Evolutionary conservation across 2,888 invertebrate species (phyloP), one percentile per base, ranked within the genome.

Genomic region (Callyntrura sp.): DNA sequence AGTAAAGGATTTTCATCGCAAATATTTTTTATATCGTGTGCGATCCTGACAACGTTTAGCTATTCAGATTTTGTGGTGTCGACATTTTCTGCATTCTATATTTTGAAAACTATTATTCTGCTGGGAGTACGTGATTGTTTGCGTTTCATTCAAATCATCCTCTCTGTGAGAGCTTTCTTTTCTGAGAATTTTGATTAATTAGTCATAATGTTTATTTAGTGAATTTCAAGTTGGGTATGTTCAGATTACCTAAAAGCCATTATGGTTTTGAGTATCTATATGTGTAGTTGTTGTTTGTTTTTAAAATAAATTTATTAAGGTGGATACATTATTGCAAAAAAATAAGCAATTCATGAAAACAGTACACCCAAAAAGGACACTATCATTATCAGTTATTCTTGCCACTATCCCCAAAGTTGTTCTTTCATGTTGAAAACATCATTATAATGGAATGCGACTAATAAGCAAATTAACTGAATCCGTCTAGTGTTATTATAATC

Each of bases 111-210:
- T 17, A 57, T 17, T 57, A 55, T 28, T 3, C 14, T 70, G 12
- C 17, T 45, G 43, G 12, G 43, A 23, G 57, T n/a, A 28, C 28
- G 25, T 65, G 65, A 23, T 45, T 81, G 68, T 51, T 62, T 48
- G 14, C 25, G 51, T 60, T 76, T 76, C 20, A 20, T 20, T 51
- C 1, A 60, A 81, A 78, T 60, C 28, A 11, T 35, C 12, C 23
- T 86, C 14, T n/a, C 43, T 51, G 62, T 51, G 62, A 55, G 35
- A 79, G 51, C 73, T 85, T 85, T 85, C 62, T 76, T 79, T 81
- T 81, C 79, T 79, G 45, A n/a, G 87, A 81, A 87, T 87, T 35
- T 70, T 70, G 28, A 81, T 79, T 87, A 87, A 87, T 87, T 87
- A 87, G 57, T 25, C 81, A 70, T 81, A 68, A 73, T 45, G 73